Conservation (phyloP, 2,888 invertebrate genomes). For the Gryllus longicercus region DNA sequence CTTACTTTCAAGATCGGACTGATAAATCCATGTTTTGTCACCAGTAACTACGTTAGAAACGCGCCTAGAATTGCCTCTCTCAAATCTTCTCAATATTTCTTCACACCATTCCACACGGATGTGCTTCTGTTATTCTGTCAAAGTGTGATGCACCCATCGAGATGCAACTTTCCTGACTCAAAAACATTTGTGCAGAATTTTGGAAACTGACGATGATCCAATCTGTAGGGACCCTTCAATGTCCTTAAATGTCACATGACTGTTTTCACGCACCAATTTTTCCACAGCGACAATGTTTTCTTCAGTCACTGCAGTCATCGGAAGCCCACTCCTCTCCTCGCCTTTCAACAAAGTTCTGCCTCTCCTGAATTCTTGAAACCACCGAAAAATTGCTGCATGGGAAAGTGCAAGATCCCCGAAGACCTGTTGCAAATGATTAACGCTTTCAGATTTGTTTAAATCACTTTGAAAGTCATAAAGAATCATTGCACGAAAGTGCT, state of each 20-base stretch:
- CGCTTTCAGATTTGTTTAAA: not conserved
- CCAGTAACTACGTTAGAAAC: not conserved
- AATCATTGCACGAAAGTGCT: not conserved
- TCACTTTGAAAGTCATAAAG: not conserved
- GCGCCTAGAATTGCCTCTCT: not conserved
- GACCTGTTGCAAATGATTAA: not conserved
- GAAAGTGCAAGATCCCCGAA: not conserved
- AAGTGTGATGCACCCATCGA: too few relatives aligned
- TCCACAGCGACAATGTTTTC: too few relatives aligned
- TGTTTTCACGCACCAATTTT: too few relatives aligned
- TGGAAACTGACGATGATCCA: constrained; percentile 11
- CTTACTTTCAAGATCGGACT: constrained; percentile 11
- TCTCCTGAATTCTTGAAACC: too few relatives aligned
- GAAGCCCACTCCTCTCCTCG: too few relatives aligned
- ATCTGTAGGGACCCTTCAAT: not conserved
- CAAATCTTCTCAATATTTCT: too few relatives aligned
- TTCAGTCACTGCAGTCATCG: too few relatives aligned
- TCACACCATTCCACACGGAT: too few relatives aligned
- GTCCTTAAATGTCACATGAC: too few relatives aligned
- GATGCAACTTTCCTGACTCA: not conserved
- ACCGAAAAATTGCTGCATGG: not conserved
- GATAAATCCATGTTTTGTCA: not conserved
- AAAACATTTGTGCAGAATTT: not conserved
- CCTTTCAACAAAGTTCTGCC: too few relatives aligned
- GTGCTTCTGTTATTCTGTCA: too few relatives aligned